These are phyloP conservation scores for Larimichthys polyactis DNA, from an alignment of 2,113 vertebrate genomes.

Conservation along the genomic window DNA sequence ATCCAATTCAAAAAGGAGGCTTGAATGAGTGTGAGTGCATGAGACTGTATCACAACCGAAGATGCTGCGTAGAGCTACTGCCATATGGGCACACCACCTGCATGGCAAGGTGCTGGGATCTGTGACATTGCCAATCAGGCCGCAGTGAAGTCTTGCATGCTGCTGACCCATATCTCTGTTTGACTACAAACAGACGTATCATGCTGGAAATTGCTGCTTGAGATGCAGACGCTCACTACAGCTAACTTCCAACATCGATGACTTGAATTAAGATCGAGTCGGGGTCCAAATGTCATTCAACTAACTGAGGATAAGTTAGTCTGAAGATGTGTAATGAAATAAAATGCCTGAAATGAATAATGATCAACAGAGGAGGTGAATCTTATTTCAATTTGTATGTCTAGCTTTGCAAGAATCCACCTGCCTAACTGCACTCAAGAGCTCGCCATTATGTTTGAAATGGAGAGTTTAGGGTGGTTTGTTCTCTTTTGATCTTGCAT, in stretches of 20 bases:
- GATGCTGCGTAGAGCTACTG: constrained; percentile 9
- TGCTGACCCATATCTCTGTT: constrained; percentile 18
- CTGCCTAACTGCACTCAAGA: constrained; percentile 32
- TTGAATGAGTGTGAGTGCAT: constrained; percentile 18
- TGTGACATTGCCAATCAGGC: constrained; percentile 27
- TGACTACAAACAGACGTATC: constrained; percentile 35
- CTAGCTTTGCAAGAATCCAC: constrained; percentile 1
- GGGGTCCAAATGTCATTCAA: constrained; percentile 4
- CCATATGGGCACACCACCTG: constrained; percentile 51
- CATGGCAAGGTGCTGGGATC: constrained; percentile 21
- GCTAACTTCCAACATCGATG: constrained; percentile 3
- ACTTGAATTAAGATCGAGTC: constrained; percentile 25
- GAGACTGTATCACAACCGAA: constrained; percentile 2
- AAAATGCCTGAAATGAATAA: constrained; percentile 9
- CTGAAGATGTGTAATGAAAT: constrained; percentile 28
- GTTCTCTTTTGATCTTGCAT: constrained; percentile 48
- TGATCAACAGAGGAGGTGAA: neutral
- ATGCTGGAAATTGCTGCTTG: constrained; percentile 1
- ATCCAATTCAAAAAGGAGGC: neutral
- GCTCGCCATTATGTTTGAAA: constrained; percentile 40
- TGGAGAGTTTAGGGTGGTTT: constrained; percentile 41
- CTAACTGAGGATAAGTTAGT: constrained; percentile 37
- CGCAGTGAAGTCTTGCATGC: constrained; percentile 3
- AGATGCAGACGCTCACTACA: constrained; percentile 14
- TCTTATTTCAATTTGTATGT: constrained; percentile 19